phyloP scores from a whole-genome alignment of 2,797 vertebrate species.

The Eulemur coronatus region DNA sequence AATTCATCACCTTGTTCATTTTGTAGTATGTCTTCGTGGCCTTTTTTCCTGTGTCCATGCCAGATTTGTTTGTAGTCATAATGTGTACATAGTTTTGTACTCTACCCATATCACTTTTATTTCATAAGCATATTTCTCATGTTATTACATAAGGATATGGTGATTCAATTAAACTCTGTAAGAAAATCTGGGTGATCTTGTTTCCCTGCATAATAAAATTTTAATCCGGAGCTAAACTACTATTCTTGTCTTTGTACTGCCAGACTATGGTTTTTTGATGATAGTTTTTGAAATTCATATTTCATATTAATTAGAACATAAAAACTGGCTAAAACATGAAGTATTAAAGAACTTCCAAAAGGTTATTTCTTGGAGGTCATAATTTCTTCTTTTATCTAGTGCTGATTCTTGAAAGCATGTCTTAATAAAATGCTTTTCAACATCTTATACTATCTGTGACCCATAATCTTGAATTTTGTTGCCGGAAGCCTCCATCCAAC shows the following conservation, averaged over 20 bases:
- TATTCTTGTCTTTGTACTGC: background rate
- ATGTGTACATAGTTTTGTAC: background rate
- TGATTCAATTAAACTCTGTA: background rate
- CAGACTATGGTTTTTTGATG: background rate
- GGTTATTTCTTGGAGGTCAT: background rate
- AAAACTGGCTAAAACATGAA: background rate
- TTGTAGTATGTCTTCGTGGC: background rate
- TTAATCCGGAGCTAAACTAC: background rate
- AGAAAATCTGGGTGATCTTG: background rate
- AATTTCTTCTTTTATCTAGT: background rate
- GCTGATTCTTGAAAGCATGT: background rate
- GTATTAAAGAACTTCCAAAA: conserved; percentile 1
- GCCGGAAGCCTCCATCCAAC: background rate
- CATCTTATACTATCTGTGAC: background rate
- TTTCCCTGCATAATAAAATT: conserved; percentile 34
- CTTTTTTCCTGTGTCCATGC: background rate
- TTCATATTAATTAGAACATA: conserved; percentile 35
- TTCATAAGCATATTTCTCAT: background rate
- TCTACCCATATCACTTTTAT: background rate
- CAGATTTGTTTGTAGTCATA: background rate
- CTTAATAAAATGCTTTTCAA: conserved; percentile 1
- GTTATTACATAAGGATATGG: background rate
- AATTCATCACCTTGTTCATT: background rate
- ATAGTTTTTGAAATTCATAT: background rate
- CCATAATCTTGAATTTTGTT: conserved; percentile 23